Base-by-base conservation (phyloP, 2,888 invertebrate genomes). In the Emmelina monodactyla region DNA sequence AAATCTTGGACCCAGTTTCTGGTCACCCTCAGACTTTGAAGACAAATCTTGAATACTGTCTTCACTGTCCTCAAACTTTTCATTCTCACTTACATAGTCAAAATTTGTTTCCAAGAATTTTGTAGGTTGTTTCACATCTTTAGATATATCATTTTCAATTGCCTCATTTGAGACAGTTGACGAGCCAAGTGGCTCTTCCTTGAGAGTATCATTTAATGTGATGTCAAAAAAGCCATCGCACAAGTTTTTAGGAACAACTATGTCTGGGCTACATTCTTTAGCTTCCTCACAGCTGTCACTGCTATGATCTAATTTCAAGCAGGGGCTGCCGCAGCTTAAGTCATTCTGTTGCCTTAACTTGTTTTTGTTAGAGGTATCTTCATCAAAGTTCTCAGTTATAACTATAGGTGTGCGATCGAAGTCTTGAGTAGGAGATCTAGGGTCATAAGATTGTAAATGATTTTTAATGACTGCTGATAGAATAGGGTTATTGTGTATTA, bases 361-460 rank as follows among this genome's bases (percentile, higher is more conserved):
- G 28, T 50, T 58, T 39, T 55, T 59, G n/a, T n/a, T n/a, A n/a
- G n/a, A n/a, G n/a, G n/a, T n/a, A 14, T 59, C 50, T 41, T 53
- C 45, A 14, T 43, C 34, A 1, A 44, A 7, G 40, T 62, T 56
- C 32, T 62, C 58, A 29, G 60, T 29, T 49, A 79, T 58, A 28
- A 76, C 55, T 37, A 85, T 82, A 12, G 85, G 85, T n/a, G 85
- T 85, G 35, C 85, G 65, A 39, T 79, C 75, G 61, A 85, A 83
- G 37, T 85, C 85, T 38, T 73, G 68, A 31, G 83, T 75, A 14
- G 85, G 85, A 2, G 85, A 85, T 22, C 85, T 70, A 16, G 85
- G 85, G 51, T 85, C 80, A 50, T 76, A 79, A 7, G 72, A 73
- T 38, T 76, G 73, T 31, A 80, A 56, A 45, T 79, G 78, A 42